Base-by-base conservation (phyloP, 1,140 invertebrate genomes). In the Diachasma alloeum region DNA sequence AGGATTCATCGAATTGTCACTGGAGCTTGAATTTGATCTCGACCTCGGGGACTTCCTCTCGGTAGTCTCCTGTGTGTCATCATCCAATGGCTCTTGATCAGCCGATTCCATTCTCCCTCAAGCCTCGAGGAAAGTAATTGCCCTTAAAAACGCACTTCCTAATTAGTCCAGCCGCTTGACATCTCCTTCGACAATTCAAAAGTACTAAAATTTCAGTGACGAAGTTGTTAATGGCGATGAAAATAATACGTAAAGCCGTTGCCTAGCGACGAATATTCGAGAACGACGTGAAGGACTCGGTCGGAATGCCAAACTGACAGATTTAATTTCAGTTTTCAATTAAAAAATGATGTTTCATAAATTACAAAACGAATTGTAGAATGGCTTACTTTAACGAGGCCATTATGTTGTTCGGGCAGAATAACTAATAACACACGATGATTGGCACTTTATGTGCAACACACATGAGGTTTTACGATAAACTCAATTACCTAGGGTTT, bases 21-120 rank as follows among this genome's bases (percentile, higher is more conserved):
- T 72, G 19, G 66, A 66, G 10, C 15, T 42, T 56, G 72, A 48
- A 24, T 59, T 69, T 8, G 80, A 78, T 46, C 15, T 31, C 36
- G 76, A 48, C 75, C 48, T 9, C 0, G 48, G 13, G n/a, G 70
- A 24, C 42, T 67, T 72, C 1, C 31, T 53, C n/a, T 72, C 75
- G 10, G 48, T 24, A 0, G 1, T 31, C 19, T 66, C 69, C 37
- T 2, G 31, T 31, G 2, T 31, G 6, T 76, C 53, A 39, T 31
- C 75, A 59, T 19, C 19, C 59, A 72, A 68, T 59, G 71, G 46
- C 31, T 46, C 66, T 17, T 76, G 36, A 10, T 44, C n/a, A n/a
- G n/a, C 46, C 24, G 17, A 53, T 53, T 72, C 63, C 36, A 37
- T n/a, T 75, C 5, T 71, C 22, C 17, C 36, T 15, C 63, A 63